Base-by-base conservation (phyloP, 2,797 vertebrate species). In the Cephalopachus bancanus region DNA sequence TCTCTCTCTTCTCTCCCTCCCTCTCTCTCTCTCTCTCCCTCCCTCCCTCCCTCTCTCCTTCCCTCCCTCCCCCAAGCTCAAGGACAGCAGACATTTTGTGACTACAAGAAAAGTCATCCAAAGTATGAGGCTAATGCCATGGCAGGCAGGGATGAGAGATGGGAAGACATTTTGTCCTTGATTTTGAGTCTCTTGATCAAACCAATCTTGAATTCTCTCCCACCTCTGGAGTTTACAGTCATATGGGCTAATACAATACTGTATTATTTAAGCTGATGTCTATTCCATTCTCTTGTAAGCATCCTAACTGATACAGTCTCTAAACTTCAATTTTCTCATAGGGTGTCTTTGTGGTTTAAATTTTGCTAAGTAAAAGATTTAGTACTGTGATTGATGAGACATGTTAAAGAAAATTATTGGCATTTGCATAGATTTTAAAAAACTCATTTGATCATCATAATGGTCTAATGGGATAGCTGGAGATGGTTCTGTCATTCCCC, bases 161-260 rank as follows among this genome's bases (percentile, higher is more conserved):
- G 5, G 12, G 49, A 88, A 85, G 10, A 64, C 81, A 91, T 10
- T 24, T 7, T 75, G 12, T 79, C 74, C 49, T 94, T 75, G 17
- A 30, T 60, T 90, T 97, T 90, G 22, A 96, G 16, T 1, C n/a
- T 22, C 14, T 80, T 74, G 51, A 76, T 85, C 19, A 55, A 90
- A 26, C 44, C 55, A 67, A 17, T 5, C 33, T 76, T 57, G 59
- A 72, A 75, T 55, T 72, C 24, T 20, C 19, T 72, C 49, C 49
- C 4, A 69, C 4, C 44, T 85, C 49, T 57, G n/a, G 9, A 30
- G 28, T 62, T 89, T 8, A 55, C 0, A n/a, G 33, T 84, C 51
- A 60, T 33, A 5, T 12, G 55, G 11, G 24, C 49, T 33, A 67
- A 8, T 55, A 26, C 44, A 44, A 78, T 44, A 14, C n/a, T 55